Evolutionary conservation across 2,888 invertebrate species (phyloP), one percentile per base, ranked within the genome.

Genomic region (Noctua pronuba): DNA sequence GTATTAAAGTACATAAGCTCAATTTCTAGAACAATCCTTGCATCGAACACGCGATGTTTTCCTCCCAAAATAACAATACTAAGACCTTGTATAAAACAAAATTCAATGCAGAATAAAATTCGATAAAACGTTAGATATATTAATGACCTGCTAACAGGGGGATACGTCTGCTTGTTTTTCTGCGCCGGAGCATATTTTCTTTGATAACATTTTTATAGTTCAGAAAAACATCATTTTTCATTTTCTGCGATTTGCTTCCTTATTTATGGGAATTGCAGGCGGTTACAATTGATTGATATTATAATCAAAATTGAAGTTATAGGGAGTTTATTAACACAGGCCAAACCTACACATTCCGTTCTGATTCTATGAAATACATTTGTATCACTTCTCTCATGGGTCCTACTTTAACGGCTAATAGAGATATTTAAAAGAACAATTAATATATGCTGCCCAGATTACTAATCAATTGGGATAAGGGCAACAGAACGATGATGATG

Each of bases 81-180:
- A 67, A 73, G 31, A 79, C 81, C 77, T 83, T 70, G 73, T 55
- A 52, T 24, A 46, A 44, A 65, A 58, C 18, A 65, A 64, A 68
- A 62, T 73, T 71, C 38, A 78, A 77, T 85, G 74, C 65, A 75
- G 85, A 58, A 79, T 75, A 64, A 73, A 46, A 81, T 77, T 78
- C 72, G 64, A 77, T 86, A 80, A 60, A 80, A 82, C 70, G 70
- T 68, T 68, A 49, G 18, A 71, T 77, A 72, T 74, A 82, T 82
- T 69, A 83, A 86, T 75, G 76, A 68, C 64, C 68, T 79, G 85
- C 44, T 66, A 82, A 79, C 70, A 79, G 28, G 24, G 46, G 24
- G 11, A 66, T 52, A 70, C 67, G 76, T 75, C 24, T 69, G 79
- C 71, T 68, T 65, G 69, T 71, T 84, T 73, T 79, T 79, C 41